These are phyloP conservation scores for Periphyllus acericola DNA, from an alignment of 2,888 invertebrate species.

Conservation along the genomic window DNA sequence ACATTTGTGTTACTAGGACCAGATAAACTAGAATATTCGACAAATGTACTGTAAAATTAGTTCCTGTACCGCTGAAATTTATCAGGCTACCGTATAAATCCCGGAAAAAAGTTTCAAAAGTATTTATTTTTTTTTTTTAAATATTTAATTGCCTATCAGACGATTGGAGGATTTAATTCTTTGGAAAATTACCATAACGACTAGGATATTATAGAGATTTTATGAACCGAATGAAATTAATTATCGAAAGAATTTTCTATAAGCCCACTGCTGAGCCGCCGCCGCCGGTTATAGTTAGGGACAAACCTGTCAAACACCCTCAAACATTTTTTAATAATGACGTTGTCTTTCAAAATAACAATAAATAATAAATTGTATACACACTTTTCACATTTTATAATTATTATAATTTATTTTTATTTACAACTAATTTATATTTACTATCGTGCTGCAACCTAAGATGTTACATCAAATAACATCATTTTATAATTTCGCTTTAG, in stretches of 20 bases:
- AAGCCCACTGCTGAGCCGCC: background rate
- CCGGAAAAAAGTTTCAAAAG: conserved; percentile 7
- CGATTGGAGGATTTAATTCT: conserved; percentile 44
- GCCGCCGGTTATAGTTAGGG: conserved; percentile 2
- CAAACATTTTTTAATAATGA: conserved; percentile 36
- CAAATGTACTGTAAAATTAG: conserved; percentile 60
- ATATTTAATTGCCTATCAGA: conserved; percentile 50
- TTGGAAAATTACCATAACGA: conserved; percentile 54
- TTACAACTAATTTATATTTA: conserved; percentile 1
- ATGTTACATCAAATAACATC: background rate
- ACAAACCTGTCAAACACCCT: conserved; percentile 41
- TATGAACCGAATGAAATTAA: conserved; percentile 54
- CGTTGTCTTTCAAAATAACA: conserved; percentile 16
- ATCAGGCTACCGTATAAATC: conserved; percentile 23
- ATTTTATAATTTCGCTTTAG: background rate
- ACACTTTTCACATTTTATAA: conserved; percentile 13
- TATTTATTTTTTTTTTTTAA: conserved; percentile 14
- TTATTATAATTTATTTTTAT: conserved; percentile 24
- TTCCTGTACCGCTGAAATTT: conserved; percentile 4
- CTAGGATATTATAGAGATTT: conserved; percentile 40
- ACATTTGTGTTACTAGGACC: conserved; percentile 4
- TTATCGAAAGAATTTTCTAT: conserved; percentile 23
- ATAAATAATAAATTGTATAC: conserved; percentile 40
- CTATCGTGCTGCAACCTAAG: background rate
- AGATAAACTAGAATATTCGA: conserved; percentile 9